Evolutionary conservation across 1,140 invertebrate species (phyloP).

Genomic region (Heliconius congener): DNA sequence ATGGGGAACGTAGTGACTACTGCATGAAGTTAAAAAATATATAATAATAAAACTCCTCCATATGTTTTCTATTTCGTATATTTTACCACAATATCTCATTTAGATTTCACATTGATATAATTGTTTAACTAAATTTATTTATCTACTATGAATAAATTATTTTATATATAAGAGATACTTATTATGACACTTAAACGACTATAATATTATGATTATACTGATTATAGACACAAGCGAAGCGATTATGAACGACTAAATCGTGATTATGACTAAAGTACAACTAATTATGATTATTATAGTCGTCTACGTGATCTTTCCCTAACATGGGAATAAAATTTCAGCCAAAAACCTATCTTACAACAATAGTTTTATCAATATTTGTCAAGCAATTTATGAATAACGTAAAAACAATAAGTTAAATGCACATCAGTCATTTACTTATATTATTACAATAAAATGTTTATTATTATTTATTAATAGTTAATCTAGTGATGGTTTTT

Average conservation of each 20-base stretch:
- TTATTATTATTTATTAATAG: not conserved
- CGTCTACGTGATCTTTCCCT: not conserved
- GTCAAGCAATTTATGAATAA: slow-evolving; percentile 6
- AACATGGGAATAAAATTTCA: slow-evolving; percentile 6
- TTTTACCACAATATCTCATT: slow-evolving; percentile 12
- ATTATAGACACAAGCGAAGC: slow-evolving; percentile 9
- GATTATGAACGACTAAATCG: slow-evolving; percentile 4
- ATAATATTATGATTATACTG: slow-evolving; percentile 12
- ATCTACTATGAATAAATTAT: slow-evolving; percentile 14
- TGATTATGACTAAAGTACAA: not conserved
- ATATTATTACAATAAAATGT: slow-evolving; percentile 5
- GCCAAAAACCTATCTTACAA: slow-evolving; percentile 3
- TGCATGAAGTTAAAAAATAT: not conserved
- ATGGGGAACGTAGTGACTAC: too few species aligned
- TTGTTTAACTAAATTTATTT: slow-evolving; percentile 30
- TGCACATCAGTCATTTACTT: slow-evolving; percentile 13
- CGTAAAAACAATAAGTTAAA: slow-evolving; percentile 5
- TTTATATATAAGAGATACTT: slow-evolving; percentile 11
- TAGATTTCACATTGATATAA: slow-evolving; percentile 27
- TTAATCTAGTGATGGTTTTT: slow-evolving; percentile 4
- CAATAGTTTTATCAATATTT: slow-evolving; percentile 3
- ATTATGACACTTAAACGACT: slow-evolving; percentile 12
- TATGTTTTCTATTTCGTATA: slow-evolving; percentile 7
- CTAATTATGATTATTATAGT: not conserved
- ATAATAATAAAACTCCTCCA: not conserved